Evolutionary conservation across 1,140 invertebrate genomes (phyloP).

Genomic region (Dendrolimus kikuchii): DNA sequence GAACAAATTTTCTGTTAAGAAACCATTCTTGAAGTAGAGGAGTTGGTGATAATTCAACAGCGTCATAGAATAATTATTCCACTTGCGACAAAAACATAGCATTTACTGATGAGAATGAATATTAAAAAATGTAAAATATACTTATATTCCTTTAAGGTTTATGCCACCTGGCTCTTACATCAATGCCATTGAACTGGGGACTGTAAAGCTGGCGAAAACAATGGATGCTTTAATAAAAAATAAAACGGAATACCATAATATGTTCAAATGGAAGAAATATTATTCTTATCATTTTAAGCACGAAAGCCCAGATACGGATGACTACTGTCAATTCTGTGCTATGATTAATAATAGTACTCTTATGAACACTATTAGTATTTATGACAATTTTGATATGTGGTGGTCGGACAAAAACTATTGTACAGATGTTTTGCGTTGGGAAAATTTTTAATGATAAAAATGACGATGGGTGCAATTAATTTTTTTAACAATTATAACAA

Average conservation of each 20-base stretch:
- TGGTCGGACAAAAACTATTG: constrained; percentile 11
- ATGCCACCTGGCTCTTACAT: constrained; percentile 33
- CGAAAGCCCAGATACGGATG: constrained; percentile 27
- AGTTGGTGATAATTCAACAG: too few relatives aligned
- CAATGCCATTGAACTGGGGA: constrained; percentile 26
- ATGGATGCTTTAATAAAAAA: constrained; percentile 27
- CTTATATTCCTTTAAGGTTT: constrained; percentile 25
- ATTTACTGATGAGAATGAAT: too few relatives aligned
- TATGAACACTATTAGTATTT: constrained; percentile 9
- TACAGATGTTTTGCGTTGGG: too few relatives aligned
- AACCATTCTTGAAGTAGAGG: too few relatives aligned
- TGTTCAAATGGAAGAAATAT: constrained; percentile 37
- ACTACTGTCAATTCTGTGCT: constrained; percentile 34
- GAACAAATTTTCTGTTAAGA: too few relatives aligned
- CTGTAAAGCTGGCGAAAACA: constrained; percentile 21
- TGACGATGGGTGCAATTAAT: too few relatives aligned
- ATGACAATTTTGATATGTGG: constrained; percentile 21
- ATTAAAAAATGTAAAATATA: too few relatives aligned
- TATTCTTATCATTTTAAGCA: constrained; percentile 28
- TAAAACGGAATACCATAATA: constrained; percentile 20
- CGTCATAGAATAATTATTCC: too few relatives aligned
- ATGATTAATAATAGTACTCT: constrained; percentile 23
- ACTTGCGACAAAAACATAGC: too few relatives aligned
- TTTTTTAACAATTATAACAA: too few relatives aligned
- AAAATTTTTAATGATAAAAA: too few relatives aligned